Evolutionary conservation across 2,797 vertebrate genomes (phyloP), one percentile per base, ranked within the genome.

Genomic region (Sebastes taczanowskii): DNA sequence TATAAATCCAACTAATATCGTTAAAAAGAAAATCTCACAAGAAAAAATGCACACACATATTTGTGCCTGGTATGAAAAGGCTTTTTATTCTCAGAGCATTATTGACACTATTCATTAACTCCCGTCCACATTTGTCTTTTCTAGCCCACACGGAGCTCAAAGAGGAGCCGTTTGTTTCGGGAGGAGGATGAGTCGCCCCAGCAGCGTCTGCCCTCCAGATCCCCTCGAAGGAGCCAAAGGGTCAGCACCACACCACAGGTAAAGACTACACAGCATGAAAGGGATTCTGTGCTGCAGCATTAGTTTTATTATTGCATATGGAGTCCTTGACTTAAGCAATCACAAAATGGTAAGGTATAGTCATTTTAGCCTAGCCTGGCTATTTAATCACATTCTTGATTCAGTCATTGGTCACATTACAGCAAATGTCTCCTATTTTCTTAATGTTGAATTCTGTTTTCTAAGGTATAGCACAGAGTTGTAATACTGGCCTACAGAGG

Each of bases 211-310:
- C 95, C 94, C 61, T 98, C 97, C 87, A 96, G 97, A 90, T 99
- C 98, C 56, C 98, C 97, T 80, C 97, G 98, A 92, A 97, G 98
- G 94, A 99, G 98, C 92, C 98, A 97, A 93, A 97, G 98, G 90
- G 96, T 97, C 91, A 95, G 94, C 18, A 96, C 97, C 87, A 95
- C 97, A 85, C 97, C 98, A 90, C 98, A 99, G 97, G 97, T 99
- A 89, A 85, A 60, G 6, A 55, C 6, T 4, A 23, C 18, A 22
- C 3, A 27, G 6, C 4, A 22, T 58, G 3, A 9, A 29, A 27
- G 10, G 5, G 18, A 34, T 10, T 64, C 20, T 18, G 25, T 56
- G 38, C 55, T 59, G 29, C n/a, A 56, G 49, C 18, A 9, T 34
- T 58, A 14, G 38, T 35, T 63, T 59, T 73, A 11, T n/a, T 59